These are phyloP conservation scores for Leucoma salicis DNA, from an alignment of 2,888 invertebrate genomes.

Conservation along the genomic window DNA sequence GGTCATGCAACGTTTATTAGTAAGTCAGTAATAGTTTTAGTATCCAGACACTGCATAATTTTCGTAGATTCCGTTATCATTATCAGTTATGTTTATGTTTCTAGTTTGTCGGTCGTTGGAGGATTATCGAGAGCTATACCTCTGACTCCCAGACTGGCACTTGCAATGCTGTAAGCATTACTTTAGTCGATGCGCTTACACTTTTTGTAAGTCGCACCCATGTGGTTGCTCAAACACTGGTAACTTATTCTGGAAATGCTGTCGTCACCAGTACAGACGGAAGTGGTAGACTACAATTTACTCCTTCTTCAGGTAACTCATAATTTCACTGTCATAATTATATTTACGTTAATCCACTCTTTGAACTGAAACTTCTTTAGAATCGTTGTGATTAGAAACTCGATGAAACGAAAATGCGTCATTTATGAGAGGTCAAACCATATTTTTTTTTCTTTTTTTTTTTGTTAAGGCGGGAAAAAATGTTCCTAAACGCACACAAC, in stretches of 20 bases:
- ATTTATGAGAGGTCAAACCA: too few relatives aligned
- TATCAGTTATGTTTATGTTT: slow-evolving; percentile 11
- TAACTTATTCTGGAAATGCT: slow-evolving; percentile 74
- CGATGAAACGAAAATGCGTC: too few relatives aligned
- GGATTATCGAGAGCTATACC: slow-evolving; percentile 83
- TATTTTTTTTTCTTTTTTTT: too few relatives aligned
- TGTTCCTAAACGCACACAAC: too few relatives aligned
- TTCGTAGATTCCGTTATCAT: too few relatives aligned
- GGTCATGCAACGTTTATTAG: too few relatives aligned
- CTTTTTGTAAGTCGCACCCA: slow-evolving; percentile 48
- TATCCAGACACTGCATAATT: too few relatives aligned
- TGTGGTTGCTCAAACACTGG: slow-evolving; percentile 64
- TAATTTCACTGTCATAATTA: background rate
- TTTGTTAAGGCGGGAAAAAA: too few relatives aligned
- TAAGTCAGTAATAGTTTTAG: too few relatives aligned
- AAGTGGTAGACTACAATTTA: slow-evolving; percentile 78
- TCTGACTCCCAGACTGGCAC: slow-evolving; percentile 81
- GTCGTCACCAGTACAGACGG: slow-evolving; percentile 55
- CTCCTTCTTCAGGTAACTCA: slow-evolving; percentile 49
- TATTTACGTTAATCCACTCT: background rate
- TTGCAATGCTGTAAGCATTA: slow-evolving; percentile 83
- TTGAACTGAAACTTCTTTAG: too few relatives aligned
- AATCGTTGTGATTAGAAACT: too few relatives aligned
- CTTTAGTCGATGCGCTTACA: slow-evolving; percentile 39
- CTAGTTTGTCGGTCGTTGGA: slow-evolving; percentile 74